Evolutionary conservation across 1,140 invertebrate species (phyloP).

Genomic region (Zelostemma sp.): DNA sequence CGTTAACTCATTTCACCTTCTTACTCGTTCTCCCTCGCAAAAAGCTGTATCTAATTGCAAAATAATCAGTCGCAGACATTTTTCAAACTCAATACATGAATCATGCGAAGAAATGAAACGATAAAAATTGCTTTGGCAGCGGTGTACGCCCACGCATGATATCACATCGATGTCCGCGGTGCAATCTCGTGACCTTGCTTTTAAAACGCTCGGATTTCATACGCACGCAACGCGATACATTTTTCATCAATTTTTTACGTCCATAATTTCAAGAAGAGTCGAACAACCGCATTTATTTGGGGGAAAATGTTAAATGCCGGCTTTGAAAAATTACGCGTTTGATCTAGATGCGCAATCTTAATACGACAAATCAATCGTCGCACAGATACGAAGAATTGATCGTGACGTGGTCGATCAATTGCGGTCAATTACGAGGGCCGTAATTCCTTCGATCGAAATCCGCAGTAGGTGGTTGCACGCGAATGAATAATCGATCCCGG

Average conservation of each 20-base stretch:
- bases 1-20: too few species aligned
- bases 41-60: too few species aligned
- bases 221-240: too few species aligned
- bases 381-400: conserved; percentile 30
- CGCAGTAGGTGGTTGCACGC: conserved; percentile 25
- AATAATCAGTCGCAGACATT: too few species aligned
- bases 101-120: too few species aligned
- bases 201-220: not conserved
- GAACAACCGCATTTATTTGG: too few species aligned
- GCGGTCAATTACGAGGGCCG: conserved; percentile 38
- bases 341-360: not conserved
- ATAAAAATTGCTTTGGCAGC: not conserved
- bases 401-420: conserved; percentile 41
- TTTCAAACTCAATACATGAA: not conserved
- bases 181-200: conserved; percentile 18
- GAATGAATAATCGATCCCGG: conserved; percentile 29
- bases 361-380: conserved; percentile 16
- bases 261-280: too few species aligned
- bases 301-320: not conserved
- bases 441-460: conserved; percentile 31
- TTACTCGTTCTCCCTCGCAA: too few species aligned
- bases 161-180: conserved; percentile 7
- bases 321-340: not conserved
- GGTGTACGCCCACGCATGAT: conserved; percentile 26
- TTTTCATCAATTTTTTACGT: too few species aligned